Percentiles rank a stretch among this genome's conserved stretches.
phyloP scores from a whole-genome alignment of 2,797 vertebrate species.

The Alosa sapidissima region DNA sequence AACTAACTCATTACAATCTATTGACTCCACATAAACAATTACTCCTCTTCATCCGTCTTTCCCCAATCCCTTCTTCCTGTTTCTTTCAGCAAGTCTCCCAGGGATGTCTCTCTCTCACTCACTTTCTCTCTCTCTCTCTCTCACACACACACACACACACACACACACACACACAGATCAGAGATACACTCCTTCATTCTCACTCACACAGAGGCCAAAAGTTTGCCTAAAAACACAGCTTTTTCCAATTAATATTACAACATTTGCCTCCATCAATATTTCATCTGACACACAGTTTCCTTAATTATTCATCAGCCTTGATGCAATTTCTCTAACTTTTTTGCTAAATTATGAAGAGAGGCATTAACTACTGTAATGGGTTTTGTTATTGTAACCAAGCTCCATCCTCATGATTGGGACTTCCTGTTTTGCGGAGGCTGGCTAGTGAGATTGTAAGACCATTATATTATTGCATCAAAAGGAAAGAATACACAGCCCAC shows the following conservation, averaged over 20 bases:
- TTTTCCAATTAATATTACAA: slow-evolving; percentile 47
- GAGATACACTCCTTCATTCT: neutral
- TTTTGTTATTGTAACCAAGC: slow-evolving; percentile 17
- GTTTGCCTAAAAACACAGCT: slow-evolving; percentile 40
- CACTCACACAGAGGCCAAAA: slow-evolving; percentile 21
- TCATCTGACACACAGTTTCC: slow-evolving; percentile 47
- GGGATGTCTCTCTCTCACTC: no score
- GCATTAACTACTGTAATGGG: slow-evolving; percentile 29
- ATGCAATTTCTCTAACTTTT: slow-evolving; percentile 34
- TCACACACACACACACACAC: neutral
- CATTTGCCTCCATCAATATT: slow-evolving; percentile 51
- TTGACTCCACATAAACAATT: slow-evolving; percentile 11
- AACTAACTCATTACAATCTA: neutral
- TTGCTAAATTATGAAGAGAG: slow-evolving; percentile 40
- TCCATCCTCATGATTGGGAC: neutral
- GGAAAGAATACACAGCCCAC: neutral
- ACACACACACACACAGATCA: neutral
- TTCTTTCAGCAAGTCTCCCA: neutral
- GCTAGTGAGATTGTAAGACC: neutral
- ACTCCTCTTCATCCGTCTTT: slow-evolving; percentile 18
- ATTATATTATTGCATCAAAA: slow-evolving; percentile 2
- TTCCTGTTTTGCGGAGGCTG: neutral
- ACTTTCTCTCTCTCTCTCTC: neutral
- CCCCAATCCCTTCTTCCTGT: neutral
- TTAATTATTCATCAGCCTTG: slow-evolving; percentile 45